These are phyloP conservation scores for Sebastes steindachneri DNA, from an alignment of 2,797 vertebrate species.

Conservation along the genomic window DNA sequence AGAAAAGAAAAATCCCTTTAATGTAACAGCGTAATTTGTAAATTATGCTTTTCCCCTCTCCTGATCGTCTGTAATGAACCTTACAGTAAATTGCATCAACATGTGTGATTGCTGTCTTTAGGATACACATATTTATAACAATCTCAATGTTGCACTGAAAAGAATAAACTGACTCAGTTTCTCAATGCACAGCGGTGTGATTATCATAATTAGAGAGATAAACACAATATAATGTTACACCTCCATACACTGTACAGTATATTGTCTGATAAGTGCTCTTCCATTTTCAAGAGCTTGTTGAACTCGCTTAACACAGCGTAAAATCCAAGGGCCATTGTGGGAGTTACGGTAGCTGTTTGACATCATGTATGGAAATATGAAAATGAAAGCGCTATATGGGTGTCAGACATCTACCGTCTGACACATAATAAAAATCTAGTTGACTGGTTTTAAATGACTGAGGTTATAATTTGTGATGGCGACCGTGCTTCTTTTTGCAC, in stretches of 20 bases:
- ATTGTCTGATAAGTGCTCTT: not conserved
- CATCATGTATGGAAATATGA: not conserved
- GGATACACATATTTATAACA: not conserved
- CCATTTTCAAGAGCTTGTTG: constrained; percentile 15
- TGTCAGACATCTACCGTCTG: not conserved
- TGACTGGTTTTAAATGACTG: constrained; percentile 4
- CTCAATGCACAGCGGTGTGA: not conserved
- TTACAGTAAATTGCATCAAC: not conserved
- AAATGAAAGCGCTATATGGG: not conserved
- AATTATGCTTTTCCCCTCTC: not conserved
- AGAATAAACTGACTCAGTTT: not conserved
- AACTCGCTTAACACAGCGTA: not conserved
- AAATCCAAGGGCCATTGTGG: not conserved
- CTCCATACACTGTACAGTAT: not conserved
- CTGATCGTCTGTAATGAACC: not conserved
- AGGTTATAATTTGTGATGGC: constrained; percentile 27
- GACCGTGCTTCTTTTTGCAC: not conserved
- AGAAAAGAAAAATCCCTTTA: not conserved
- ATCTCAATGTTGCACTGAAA: not conserved
- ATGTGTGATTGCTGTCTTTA: not conserved
- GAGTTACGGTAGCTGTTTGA: not conserved
- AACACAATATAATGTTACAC: not conserved
- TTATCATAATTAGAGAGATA: not conserved
- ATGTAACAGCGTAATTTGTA: not conserved
- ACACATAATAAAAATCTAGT: constrained; percentile 1